These are phyloP conservation scores for Lepidurus apus DNA, from an alignment of 1,140 invertebrate genomes.

Conservation along the genomic window DNA sequence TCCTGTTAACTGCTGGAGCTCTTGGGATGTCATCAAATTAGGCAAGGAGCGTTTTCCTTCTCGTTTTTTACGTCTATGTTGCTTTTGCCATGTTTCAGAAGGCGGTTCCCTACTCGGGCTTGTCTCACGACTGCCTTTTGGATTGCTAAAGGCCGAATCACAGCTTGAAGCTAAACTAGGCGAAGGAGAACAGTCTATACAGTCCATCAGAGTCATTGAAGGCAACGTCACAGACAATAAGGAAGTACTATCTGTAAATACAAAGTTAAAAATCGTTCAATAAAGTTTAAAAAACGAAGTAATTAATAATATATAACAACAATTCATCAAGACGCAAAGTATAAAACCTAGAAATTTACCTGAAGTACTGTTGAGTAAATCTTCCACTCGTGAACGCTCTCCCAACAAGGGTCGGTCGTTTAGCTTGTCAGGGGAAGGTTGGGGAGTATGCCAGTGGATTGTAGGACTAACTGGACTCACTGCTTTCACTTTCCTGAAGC, in stretches of 20 bases:
- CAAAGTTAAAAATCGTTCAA: constrained; percentile 30
- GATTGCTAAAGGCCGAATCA: constrained; percentile 30
- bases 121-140: background rate
- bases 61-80: constrained; percentile 27
- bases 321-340: constrained; percentile 2
- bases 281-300: constrained; percentile 27
- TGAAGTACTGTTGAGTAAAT: background rate
- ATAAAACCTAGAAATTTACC: background rate
- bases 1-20: constrained; percentile 40
- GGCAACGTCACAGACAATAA: constrained; percentile 23
- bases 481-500: background rate
- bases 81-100: background rate
- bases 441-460: background rate
- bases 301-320: constrained; percentile 29
- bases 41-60: constrained; percentile 36
- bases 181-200: constrained; percentile 10
- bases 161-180: constrained; percentile 28
- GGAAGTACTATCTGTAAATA: constrained; percentile 33
- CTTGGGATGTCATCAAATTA: constrained; percentile 39
- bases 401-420: background rate
- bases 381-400: background rate
- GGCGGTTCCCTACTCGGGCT: constrained; percentile 24
- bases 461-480: background rate
- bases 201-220: background rate
- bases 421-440: background rate